A percentile compares a stretch with the other conserved stretches of the same genome.
These are phyloP conservation scores for Bombyx mandarina DNA, from an alignment of 1,140 invertebrate genomes.

Conservation along the genomic window DNA sequence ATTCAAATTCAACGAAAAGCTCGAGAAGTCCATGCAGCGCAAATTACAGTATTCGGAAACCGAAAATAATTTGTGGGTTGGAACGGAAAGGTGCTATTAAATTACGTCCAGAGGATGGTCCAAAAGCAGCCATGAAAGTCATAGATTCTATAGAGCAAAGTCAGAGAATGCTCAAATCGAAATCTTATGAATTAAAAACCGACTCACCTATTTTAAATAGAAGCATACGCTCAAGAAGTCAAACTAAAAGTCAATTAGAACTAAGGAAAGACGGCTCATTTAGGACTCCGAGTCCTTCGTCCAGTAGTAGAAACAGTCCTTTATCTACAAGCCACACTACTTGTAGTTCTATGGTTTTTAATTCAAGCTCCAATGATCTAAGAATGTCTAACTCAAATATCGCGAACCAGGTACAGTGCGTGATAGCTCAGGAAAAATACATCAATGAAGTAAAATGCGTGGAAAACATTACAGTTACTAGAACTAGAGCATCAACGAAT, in stretches of 20 bases:
- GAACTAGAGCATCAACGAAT: slow-evolving; percentile 41
- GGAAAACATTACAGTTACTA: slow-evolving; percentile 62
- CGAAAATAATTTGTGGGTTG: slow-evolving; percentile 51
- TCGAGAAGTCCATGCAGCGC: slow-evolving; percentile 52
- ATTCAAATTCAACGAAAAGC: slow-evolving; percentile 52
- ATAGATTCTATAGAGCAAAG: slow-evolving; percentile 65
- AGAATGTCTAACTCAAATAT: slow-evolving; percentile 65
- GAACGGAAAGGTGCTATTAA: slow-evolving; percentile 65
- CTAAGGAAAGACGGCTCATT: slow-evolving; percentile 56
- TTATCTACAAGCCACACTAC: slow-evolving; percentile 68
- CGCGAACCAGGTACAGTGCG: slow-evolving; percentile 65
- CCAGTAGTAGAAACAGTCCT: slow-evolving; percentile 66
- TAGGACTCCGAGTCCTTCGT: slow-evolving; percentile 56
- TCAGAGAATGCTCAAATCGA: slow-evolving; percentile 63
- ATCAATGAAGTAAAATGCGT: slow-evolving; percentile 68
- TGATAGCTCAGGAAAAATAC: slow-evolving; percentile 70
- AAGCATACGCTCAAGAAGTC: slow-evolving; percentile 37
- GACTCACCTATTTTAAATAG: slow-evolving; percentile 49
- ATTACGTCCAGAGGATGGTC: slow-evolving; percentile 59
- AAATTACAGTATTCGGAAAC: slow-evolving; percentile 51
- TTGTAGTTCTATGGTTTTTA: slow-evolving; percentile 70
- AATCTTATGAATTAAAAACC: slow-evolving; percentile 61
- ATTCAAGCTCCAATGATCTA: slow-evolving; percentile 65
- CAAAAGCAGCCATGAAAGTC: slow-evolving; percentile 57
- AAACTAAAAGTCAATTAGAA: slow-evolving; percentile 57